Evolutionary conservation across 2,113 vertebrate genomes (phyloP), one percentile per base, ranked within the genome.

Genomic region (Toxotes chatareus): DNA sequence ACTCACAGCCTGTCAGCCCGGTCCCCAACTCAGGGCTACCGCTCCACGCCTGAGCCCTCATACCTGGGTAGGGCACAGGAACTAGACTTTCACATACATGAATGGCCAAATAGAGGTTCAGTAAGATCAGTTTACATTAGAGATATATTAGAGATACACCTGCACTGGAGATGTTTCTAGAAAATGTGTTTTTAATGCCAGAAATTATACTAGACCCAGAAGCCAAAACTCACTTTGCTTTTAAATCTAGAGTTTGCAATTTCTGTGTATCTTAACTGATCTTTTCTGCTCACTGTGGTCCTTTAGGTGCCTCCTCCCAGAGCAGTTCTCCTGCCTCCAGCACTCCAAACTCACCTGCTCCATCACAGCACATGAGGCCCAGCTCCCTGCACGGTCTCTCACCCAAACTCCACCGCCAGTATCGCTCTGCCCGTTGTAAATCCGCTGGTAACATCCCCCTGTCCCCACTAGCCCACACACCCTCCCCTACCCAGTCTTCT

Each of bases 401-500:
- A 5, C 97, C 97, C 0, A 98, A 98, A 80, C 94, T 97, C 32
- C 97, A 98, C 85, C 96, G 97, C 1, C 97, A 98, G 90, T 98
- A 98, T 83, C 96, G 97, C 57, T 98, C 97, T 0, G 97, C 97
- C 0, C 96, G 97, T 12, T 98, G 97, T 86, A 98, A 98, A 89
- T 98, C 97, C 0, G 97, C 97, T 0, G 97, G 97, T 73, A 98
- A 97, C 94, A 98, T 98, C 73, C 97, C 97, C 0, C 91, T 98
- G 61, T 98, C 97, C 4, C 97, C 97, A 0, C 90, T 98, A 69
- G 97, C 97, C 0, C 97, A 99, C 92, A 98, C 97, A 0, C 97
- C 97, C 0, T 98, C 97, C 0, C 97, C 97, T 0, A 97, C 97
- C 0, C 96, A 97, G 90, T 95, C 97, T 4, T 98, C 97, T 0